Conservation (phyloP, 1,140 invertebrate genomes). For the Heliconius hermathena region DNA sequence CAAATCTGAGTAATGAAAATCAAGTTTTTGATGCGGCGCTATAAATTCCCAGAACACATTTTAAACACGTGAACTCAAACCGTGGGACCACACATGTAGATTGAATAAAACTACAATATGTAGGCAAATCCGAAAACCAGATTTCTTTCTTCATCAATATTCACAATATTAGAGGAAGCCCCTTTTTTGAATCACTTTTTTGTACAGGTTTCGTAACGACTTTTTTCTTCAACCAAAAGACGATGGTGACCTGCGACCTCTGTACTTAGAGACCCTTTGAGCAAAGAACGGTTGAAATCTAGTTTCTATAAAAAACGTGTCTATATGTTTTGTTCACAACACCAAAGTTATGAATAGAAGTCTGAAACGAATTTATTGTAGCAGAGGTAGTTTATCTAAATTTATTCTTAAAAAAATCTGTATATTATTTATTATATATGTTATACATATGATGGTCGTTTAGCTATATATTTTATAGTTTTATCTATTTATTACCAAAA, state of each 20-base stretch:
- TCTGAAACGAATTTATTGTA: conserved; percentile 42
- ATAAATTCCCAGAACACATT: conserved; percentile 52
- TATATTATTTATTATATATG: background rate
- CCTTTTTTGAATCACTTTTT: conserved; percentile 69
- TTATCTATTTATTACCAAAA: background rate
- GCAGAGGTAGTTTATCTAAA: conserved; percentile 46
- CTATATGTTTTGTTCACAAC: conserved; percentile 55
- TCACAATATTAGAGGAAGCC: conserved; percentile 77
- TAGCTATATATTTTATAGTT: background rate
- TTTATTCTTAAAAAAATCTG: background rate
- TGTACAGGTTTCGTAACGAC: conserved; percentile 67
- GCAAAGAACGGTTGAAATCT: conserved; percentile 62
- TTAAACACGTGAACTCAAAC: conserved; percentile 55
- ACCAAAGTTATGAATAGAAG: conserved; percentile 48
- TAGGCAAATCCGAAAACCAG: conserved; percentile 71
- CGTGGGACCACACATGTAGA: conserved; percentile 73
- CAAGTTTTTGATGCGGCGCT: conserved; percentile 46
- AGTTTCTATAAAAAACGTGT: conserved; percentile 72
- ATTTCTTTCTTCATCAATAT: conserved; percentile 81
- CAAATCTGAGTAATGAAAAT: conserved; percentile 41
- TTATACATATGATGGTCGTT: background rate
- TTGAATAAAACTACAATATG: conserved; percentile 57
- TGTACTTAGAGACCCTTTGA: conserved; percentile 49
- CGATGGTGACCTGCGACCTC: conserved; percentile 71
- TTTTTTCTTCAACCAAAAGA: conserved; percentile 71